Base-by-base conservation (phyloP, 2,797 vertebrate species). In the Sebastes iracundus region DNA sequence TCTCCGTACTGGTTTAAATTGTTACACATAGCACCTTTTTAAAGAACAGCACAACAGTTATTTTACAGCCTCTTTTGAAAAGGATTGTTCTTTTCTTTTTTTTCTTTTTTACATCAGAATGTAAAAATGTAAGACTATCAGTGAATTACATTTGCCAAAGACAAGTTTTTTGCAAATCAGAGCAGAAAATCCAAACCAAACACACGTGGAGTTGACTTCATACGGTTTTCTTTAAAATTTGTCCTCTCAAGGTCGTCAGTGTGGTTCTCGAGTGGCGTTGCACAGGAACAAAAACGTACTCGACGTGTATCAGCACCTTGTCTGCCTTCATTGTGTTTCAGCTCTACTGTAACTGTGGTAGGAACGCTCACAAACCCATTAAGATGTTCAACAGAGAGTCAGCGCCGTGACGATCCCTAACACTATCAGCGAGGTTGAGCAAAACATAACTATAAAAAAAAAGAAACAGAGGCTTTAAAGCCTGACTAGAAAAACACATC, bases 81-180 rank as follows among this genome's bases (percentile, higher is more conserved):
- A 67, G 30, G 60, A 81, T 75, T 80, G 72, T 77, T 59, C 16
- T 83, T 90, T 75, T 61, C 77, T 86, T 85, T 63, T 68, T 65
- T 88, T 60, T 72, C 12, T 38, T 38, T 38, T 88, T 62, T 73
- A 72, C 63, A 81, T 76, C 58, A 66, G 88, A 93, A 90, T 90
- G 79, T 92, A 80, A 80, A 72, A 87, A 90, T 80, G 72, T 80
- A 52, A 70, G 84, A 92, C 88, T 81, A 81, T 94, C 90, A 89
- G 69, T 75, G 52, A 72, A 67, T 72, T 35, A 49, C 33, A 82
- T 91, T 93, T 90, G 88, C 94, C 93, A 94, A 94, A 96, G 90
- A 93, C 23, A 7, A 55, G 77, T 86, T 87, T 88, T 85, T 77
- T 38, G 72, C 77, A 75, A 72, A 23, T 76, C 59, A 4, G 30